Evolutionary conservation across 2,113 vertebrate genomes (phyloP).

Genomic region (Ascaphus truei): DNA sequence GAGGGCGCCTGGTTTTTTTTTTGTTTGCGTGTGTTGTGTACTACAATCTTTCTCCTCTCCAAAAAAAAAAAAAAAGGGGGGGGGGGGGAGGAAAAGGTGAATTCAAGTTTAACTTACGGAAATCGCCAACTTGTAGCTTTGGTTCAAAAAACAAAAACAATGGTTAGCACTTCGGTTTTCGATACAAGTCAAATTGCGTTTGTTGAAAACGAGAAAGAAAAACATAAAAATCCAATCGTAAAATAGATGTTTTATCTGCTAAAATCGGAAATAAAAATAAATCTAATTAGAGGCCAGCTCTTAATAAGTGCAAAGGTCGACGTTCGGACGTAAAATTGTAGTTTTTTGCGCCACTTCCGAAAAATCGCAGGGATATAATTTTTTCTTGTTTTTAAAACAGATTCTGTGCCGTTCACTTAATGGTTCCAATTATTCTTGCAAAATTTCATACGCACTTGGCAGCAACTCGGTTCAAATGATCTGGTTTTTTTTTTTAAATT

Average conservation of each 20-base stretch:
- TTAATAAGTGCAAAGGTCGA: constrained; percentile 67
- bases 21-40: no score
- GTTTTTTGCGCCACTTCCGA: constrained; percentile 63
- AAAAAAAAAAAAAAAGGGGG: no score
- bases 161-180: constrained; percentile 70
- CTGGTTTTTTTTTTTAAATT: constrained; percentile 32
- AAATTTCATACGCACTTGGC: constrained; percentile 61
- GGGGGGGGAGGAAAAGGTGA: constrained; percentile 55
- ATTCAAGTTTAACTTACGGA: constrained; percentile 63
- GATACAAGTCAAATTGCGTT: constrained; percentile 60
- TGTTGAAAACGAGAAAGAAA: constrained; percentile 62
- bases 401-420: constrained; percentile 66
- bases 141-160: constrained; percentile 52
- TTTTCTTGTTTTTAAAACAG: constrained; percentile 61
- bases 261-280: constrained; percentile 61
- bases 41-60: constrained; percentile 33
- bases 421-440: constrained; percentile 66
- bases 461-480: constrained; percentile 44
- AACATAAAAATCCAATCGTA: constrained; percentile 63
- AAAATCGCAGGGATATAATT: constrained; percentile 59
- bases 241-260: constrained; percentile 69
- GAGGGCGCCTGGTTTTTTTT: constrained; percentile 48
- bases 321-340: constrained; percentile 62
- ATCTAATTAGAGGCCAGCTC: constrained; percentile 62
- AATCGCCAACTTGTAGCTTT: constrained; percentile 66